A percentile compares a stretch with the other conserved stretches of the same genome.
Conservation (phyloP, 2,113 vertebrate genomes). For the Nerophis lumbriciformis region DNA sequence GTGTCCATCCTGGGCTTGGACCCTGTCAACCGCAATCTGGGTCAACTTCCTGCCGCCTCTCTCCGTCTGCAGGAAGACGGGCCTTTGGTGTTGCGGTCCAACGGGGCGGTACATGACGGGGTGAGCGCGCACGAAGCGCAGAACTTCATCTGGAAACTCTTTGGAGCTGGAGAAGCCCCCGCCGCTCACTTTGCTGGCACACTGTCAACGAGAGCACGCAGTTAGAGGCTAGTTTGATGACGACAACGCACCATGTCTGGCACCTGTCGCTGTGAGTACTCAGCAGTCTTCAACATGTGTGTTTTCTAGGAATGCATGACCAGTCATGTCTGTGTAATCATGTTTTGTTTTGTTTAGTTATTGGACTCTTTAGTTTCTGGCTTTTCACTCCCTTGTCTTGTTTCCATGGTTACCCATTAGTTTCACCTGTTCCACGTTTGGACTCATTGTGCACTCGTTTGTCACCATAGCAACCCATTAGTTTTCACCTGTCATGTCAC, state of each 20-base stretch:
- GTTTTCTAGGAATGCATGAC: too few species aligned
- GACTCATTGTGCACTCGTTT: too few species aligned
- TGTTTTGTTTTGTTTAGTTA: too few species aligned
- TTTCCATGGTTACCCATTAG: too few species aligned
- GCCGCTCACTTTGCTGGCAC: slow-evolving; percentile 91
- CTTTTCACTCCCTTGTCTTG: too few species aligned
- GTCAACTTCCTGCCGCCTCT: slow-evolving; percentile 81
- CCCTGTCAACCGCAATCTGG: slow-evolving; percentile 90
- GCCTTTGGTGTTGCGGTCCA: slow-evolving; percentile 82
- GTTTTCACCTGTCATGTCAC: too few species aligned
- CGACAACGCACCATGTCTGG: background rate
- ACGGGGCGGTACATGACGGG: slow-evolving; percentile 89
- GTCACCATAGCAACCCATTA: too few species aligned
- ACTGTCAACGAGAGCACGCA: slow-evolving; percentile 66
- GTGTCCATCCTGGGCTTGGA: slow-evolving; percentile 93
- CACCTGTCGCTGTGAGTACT: slow-evolving; percentile 43
- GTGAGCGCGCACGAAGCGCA: slow-evolving; percentile 87
- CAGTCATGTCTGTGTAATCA: too few species aligned
- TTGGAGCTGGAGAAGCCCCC: slow-evolving; percentile 85
- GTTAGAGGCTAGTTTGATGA: slow-evolving; percentile 3
- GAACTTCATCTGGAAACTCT: slow-evolving; percentile 90
- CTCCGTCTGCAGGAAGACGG: slow-evolving; percentile 86
- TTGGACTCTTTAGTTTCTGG: too few species aligned
- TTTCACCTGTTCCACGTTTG: too few species aligned
- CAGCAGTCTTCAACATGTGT: slow-evolving; percentile 25